These are phyloP conservation scores for Lutraria rhynchaena DNA, from an alignment of 1,140 invertebrate species.

Conservation along the genomic window DNA sequence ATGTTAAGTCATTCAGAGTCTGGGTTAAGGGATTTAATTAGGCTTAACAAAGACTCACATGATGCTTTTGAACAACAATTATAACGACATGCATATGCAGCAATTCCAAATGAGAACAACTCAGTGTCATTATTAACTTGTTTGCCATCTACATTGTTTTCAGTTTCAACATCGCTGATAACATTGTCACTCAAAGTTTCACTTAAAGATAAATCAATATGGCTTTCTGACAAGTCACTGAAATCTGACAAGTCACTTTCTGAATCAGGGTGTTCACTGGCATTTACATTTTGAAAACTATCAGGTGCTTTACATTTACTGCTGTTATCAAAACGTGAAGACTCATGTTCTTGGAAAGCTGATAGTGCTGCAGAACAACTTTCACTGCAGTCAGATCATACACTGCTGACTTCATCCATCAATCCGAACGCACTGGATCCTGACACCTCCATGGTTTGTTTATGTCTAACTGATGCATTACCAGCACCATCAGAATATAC, in stretches of 20 bases:
- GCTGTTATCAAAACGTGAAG: no score
- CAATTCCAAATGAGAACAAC: slow-evolving; percentile 11
- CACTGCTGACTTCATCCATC: no score
- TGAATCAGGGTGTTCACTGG: no score
- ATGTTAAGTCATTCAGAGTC: slow-evolving; percentile 26
- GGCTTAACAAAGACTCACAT: slow-evolving; percentile 15
- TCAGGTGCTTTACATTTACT: no score
- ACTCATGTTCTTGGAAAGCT: no score
- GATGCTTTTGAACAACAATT: slow-evolving; percentile 20
- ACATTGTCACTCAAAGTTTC: background rate
- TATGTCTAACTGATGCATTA: no score
- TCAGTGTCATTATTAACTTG: slow-evolving; percentile 19
- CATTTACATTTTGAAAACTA: no score
- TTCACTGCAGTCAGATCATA: no score
- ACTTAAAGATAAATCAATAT: slow-evolving; percentile 1
- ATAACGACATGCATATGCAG: slow-evolving; percentile 13
- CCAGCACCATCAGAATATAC: slow-evolving; percentile 16
- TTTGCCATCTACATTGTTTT: background rate
- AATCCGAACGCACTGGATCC: no score
- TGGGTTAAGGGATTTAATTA: slow-evolving; percentile 5
- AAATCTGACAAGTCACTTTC: background rate
- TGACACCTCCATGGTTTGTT: no score
- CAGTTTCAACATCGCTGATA: background rate
- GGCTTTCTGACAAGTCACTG: no score
- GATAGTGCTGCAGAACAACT: no score